Conservation (phyloP, 2,113 vertebrate genomes). For the Scolopax mira region DNA sequence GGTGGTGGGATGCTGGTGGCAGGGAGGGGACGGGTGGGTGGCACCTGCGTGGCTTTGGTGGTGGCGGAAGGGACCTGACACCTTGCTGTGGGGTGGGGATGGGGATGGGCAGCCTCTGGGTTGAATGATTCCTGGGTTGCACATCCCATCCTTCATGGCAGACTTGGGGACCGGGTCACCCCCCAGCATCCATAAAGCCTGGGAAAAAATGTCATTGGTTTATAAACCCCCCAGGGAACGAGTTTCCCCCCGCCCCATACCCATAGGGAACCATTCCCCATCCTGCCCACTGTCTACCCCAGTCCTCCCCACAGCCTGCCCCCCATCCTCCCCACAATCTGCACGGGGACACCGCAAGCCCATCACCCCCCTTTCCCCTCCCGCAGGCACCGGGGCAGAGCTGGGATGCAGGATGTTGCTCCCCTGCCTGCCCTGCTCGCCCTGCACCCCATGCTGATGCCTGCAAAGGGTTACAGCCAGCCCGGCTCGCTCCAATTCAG, state of each 20-base stretch:
- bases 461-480: slow-evolving; percentile 5
- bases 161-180: neutral
- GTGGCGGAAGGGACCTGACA: accelerated
- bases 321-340: neutral
- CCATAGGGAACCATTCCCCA: neutral
- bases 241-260: neutral
- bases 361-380: neutral
- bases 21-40: neutral
- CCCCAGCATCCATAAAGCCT: neutral
- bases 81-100: neutral
- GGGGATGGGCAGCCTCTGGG: neutral
- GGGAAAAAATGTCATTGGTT: neutral
- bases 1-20: neutral
- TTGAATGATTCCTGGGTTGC: too few species aligned
- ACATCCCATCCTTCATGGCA: neutral
- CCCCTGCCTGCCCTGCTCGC: neutral
- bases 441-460: neutral
- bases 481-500: neutral
- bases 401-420: neutral
- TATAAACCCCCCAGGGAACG: neutral
- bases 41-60: neutral
- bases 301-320: too few species aligned
- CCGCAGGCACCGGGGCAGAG: neutral
- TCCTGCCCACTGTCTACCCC: neutral
- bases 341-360: neutral